These are phyloP conservation scores for Pseudochirops cupreus DNA, from an alignment of 2,797 vertebrate genomes.

Conservation along the genomic window DNA sequence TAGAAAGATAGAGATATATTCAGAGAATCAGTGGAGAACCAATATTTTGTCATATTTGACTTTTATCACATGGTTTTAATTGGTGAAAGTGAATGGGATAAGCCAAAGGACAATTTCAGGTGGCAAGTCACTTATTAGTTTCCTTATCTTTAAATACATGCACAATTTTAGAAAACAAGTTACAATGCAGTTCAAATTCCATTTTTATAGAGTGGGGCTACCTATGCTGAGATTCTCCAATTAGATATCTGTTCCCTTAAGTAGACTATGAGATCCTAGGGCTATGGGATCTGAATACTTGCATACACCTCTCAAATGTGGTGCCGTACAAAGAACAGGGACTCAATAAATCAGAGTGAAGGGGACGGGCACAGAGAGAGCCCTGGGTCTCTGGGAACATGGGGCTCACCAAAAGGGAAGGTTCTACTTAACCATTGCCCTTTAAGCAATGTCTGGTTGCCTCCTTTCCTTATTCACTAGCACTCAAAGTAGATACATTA, in stretches of 20 bases:
- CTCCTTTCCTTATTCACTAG: not conserved
- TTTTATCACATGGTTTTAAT: not conserved
- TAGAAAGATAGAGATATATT: slow-evolving; percentile 15
- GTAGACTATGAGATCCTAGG: not conserved
- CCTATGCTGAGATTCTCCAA: not conserved
- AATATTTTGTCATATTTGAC: not conserved
- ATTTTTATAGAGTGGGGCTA: not conserved
- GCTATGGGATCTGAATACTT: not conserved
- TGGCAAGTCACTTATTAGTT: not conserved
- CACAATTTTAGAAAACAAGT: slow-evolving; percentile 17
- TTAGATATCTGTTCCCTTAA: not conserved
- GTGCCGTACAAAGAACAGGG: not conserved
- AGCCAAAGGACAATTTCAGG: not conserved
- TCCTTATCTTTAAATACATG: slow-evolving; percentile 29
- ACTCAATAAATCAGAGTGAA: not conserved
- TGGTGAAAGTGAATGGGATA: not conserved
- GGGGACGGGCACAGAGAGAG: not conserved
- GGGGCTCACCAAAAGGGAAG: not conserved
- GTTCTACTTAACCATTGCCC: not conserved
- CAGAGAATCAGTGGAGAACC: not conserved
- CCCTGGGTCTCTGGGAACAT: not conserved
- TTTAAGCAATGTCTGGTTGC: not conserved
- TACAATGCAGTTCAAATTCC: not conserved
- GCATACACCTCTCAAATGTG: not conserved
- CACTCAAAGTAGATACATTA: not conserved